Base-by-base conservation (phyloP, 2,888 invertebrate genomes). In the Xanthorhoe spadicearia region DNA sequence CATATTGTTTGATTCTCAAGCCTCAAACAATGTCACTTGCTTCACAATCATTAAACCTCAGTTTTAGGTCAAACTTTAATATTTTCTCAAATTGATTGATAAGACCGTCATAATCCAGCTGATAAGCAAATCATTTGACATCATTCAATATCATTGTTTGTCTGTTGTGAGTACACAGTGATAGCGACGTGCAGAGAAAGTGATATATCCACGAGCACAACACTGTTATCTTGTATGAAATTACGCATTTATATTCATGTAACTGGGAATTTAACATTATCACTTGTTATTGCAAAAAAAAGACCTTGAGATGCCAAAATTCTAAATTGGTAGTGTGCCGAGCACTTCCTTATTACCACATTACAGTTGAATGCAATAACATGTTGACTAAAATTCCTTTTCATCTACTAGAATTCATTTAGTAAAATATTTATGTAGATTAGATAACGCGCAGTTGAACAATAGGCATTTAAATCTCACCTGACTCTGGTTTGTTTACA, bases 221-320 rank as follows among this genome's bases (percentile, higher is more conserved):
- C 32, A n/a, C 23, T 32, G 10, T 15, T 32, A 48, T 15, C 48
- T 46, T 10, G 0, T 10, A 15, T 17, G 10, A 17, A 17, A 57
- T 32, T 57, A 48, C 57, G 46, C 57, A 57, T 49, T 57, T 28
- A 2, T 13, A 17, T 13, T 38, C 3, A 52, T 9, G 0, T 8
- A 28, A 48, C 46, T 43, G 55, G 8, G 38, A 43, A 13, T 13
- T 7, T 32, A 46, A 15, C 9, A 13, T 46, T 58, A 38, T 59
- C 50, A 32, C 57, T 58, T 58, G 59, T 59, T 59, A 59, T 59
- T 51, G 59, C 43, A 38, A 28, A 59, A 35, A 19, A 38, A n/a
- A 15, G n/a, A 38, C 59, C 59, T 59, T 59, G 59, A 38, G 19
- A 51, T 9, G 51, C 18, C 15, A 49, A 32, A 46, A 56, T 15